Base-by-base conservation (phyloP, 2,797 vertebrate species). In the Anabacerthia variegaticeps region DNA sequence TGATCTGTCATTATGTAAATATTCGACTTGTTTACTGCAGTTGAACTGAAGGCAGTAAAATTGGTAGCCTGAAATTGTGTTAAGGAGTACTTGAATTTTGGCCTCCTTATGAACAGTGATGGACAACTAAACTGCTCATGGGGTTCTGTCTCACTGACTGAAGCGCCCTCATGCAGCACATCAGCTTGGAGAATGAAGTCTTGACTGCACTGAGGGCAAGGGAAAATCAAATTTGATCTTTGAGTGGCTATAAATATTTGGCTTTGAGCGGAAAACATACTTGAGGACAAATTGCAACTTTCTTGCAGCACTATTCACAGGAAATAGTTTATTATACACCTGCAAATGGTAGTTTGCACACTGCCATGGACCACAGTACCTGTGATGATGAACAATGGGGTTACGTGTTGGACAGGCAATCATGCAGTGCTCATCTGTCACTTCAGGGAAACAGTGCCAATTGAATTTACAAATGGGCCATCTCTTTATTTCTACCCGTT, bases 401-500 rank as follows among this genome's bases (percentile, higher is more conserved):
- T 69, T 90, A 46, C 36, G 12, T 81, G 19, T 43, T 54, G 71
- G 67, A 39, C 41, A 82, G 67, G 62, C 82, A 94, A 22, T 84
- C 69, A 49, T 3, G 6, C 79, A 74, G 88, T 92, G 71, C 68
- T 96, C 81, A 82, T 82, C 37, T 79, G 78, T 91, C 80, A 72
- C 49, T 82, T 76, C 24, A 74, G 65, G 66, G 82, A 79, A 85
- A 81, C 48, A 56, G 82, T 83, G 93, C 80, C 89, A 91, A 61
- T 71, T 75, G 88, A 91, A 88, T 94, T 93, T 92, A 67, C 52
- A 89, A 89, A 93, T 80, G 75, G 91, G 78, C 41, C 72, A 74
- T 95, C 81, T 88, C 11, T 94, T 94, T 93, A 62, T 95, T 95
- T 82, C 46, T 78, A 4, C 51, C 51, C 58, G 14, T 81, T 44